Evolutionary conservation across 2,113 vertebrate species (phyloP).

Genomic region (Macrotis lagotis): DNA sequence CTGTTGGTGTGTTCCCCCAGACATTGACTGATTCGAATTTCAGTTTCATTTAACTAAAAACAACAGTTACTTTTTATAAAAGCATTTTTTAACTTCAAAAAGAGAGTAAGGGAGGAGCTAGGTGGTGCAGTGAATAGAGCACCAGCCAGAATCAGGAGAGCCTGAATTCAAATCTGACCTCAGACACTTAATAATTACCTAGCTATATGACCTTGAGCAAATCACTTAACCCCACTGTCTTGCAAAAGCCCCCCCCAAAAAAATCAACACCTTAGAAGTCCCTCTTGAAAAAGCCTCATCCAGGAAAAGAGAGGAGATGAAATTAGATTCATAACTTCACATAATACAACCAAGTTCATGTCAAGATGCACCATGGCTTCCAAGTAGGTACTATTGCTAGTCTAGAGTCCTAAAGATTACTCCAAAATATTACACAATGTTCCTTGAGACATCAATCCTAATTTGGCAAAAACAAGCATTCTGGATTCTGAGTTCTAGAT

Average conservation of each 20-base stretch:
- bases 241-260: too few species aligned
- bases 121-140: too few species aligned
- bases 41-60: neutral
- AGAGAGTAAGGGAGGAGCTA: too few species aligned
- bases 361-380: neutral
- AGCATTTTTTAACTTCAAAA: neutral
- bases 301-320: neutral
- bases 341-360: neutral
- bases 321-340: neutral
- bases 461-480: neutral
- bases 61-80: neutral
- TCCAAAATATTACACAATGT: neutral
- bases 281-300: neutral
- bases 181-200: too few species aligned
- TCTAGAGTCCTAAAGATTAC: neutral
- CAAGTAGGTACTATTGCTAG: neutral
- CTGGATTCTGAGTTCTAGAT: neutral
- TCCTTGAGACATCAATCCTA: neutral
- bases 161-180: too few species aligned
- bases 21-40: neutral
- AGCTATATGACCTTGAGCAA: too few species aligned
- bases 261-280: neutral
- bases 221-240: too few species aligned
- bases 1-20: neutral
- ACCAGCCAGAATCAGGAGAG: too few species aligned